Evolutionary conservation across 1,140 invertebrate species (phyloP), one percentile per base, ranked within the genome.

Genomic region (Ceratina australensis): DNA sequence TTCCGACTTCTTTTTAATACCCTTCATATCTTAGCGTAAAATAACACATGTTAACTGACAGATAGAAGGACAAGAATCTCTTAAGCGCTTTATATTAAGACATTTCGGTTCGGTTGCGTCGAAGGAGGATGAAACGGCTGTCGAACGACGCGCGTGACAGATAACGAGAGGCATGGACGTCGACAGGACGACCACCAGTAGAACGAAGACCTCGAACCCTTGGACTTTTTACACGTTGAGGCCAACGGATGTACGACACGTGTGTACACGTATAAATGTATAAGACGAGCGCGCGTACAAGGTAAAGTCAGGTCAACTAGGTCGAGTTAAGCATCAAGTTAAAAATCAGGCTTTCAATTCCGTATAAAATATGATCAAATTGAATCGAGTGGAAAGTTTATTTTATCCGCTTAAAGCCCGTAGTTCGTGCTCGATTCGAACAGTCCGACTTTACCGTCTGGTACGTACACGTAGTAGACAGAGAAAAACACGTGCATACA

Each of bases 181-280:
- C 72, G 16, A 22, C 54, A 18, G 42, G 69, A 26, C 47, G 56
- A 15, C 52, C 0, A 24, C 10, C 20, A 5, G 20, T 3, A 64
- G 15, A 72, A 65, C 12, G 20, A 63, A 42, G 26, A 57, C 33
- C 26, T 57, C 4, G 50, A 33, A 12, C 33, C 57, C 20, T 49
- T 18, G 63, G 24, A 22, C 24, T 54, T 54, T n/a, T 20, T 22
- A n/a, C 60, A 42, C 26, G 18, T n/a, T n/a, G n/a, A n/a, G n/a
- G n/a, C 52, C 64, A 68, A 60, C 56, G 3, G n/a, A 59, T 24
- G 47, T 10, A 33, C 33, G 61, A 73, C 42, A 65, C 20, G 71
- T 72, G 61, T 72, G 65, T 33, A 61, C 12, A 42, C 61, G 28
- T 20, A 28, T 20, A 72, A n/a, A 47, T n/a, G 12, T 1, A 54